Evolutionary conservation across 2,888 invertebrate species (phyloP).

Genomic region (Carcina quercana): DNA sequence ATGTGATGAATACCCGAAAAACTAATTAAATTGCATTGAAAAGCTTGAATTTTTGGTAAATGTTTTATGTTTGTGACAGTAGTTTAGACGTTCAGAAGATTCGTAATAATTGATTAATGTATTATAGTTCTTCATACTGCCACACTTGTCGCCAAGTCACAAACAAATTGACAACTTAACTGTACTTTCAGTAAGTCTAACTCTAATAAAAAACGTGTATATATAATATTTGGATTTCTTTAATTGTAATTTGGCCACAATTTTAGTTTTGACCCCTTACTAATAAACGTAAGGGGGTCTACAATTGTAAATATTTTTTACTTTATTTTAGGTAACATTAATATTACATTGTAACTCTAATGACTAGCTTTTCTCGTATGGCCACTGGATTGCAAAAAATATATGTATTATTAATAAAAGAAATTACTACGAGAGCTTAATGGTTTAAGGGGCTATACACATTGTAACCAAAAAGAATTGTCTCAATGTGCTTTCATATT

Average conservation of each 20-base stretch:
- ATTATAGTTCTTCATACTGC: constrained; percentile 6
- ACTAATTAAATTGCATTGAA: too few species aligned
- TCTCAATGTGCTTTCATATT: too few species aligned
- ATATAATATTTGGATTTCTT: constrained; percentile 70
- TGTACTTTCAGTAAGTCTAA: constrained; percentile 42
- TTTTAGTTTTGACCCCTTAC: constrained; percentile 63
- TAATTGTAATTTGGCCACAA: constrained; percentile 74
- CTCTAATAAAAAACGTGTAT: constrained; percentile 64
- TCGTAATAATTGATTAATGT: too few species aligned
- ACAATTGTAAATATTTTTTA: constrained; percentile 64
- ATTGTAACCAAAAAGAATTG: constrained; percentile 27
- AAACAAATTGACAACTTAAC: constrained; percentile 29
- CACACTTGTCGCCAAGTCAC: constrained; percentile 14
- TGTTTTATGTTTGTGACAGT: not conserved
- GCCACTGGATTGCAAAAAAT: constrained; percentile 48
- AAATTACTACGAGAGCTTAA: constrained; percentile 21
- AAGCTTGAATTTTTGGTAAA: too few species aligned
- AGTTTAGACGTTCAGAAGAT: not conserved
- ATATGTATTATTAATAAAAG: constrained; percentile 22
- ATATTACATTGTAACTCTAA: constrained; percentile 68
- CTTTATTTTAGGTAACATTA: constrained; percentile 49
- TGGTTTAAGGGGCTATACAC: constrained; percentile 17
- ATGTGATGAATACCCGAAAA: too few species aligned
- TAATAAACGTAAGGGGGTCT: constrained; percentile 53
- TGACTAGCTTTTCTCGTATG: constrained; percentile 72